Conservation (phyloP, 2,888 invertebrate genomes). For the Acleris sparsana region DNA sequence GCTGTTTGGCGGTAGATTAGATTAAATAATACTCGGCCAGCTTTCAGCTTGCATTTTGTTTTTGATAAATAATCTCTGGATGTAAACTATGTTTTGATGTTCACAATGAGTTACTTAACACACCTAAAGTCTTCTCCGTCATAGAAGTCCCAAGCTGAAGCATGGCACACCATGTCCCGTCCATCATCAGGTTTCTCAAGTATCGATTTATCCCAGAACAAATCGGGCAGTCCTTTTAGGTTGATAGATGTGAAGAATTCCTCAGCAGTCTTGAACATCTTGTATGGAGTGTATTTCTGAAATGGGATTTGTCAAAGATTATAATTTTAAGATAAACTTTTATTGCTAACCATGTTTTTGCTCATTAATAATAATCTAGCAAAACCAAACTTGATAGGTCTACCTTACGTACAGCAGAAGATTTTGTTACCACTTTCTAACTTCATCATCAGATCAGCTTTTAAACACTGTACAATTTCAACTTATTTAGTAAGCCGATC, state of each 20-base stretch:
- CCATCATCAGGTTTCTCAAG: conserved; percentile 90
- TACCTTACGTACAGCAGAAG: no score
- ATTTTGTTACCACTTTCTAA: no score
- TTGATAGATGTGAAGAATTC: conserved; percentile 93
- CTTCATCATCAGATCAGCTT: no score
- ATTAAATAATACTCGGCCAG: background rate
- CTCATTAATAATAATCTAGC: no score
- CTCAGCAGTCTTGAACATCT: conserved; percentile 92
- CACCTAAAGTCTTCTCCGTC: conserved; percentile 91
- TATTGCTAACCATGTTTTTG: no score
- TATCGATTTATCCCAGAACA: conserved; percentile 93
- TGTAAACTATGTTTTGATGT: background rate
- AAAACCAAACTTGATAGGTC: no score
- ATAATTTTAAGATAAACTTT: background rate
- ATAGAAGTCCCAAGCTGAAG: conserved; percentile 95
- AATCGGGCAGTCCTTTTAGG: conserved; percentile 88
- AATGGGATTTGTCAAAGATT: conserved; percentile 40
- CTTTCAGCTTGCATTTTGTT: background rate
- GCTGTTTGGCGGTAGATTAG: no score
- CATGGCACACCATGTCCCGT: conserved; percentile 91
- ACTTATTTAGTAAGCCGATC: no score
- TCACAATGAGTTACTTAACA: background rate
- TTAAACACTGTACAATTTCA: no score
- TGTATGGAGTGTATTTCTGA: conserved; percentile 88
- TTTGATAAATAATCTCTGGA: background rate